Evolutionary conservation across 2,888 invertebrate species (phyloP), one percentile per base, ranked within the genome.

Genomic region (Operophtera brumata): DNA sequence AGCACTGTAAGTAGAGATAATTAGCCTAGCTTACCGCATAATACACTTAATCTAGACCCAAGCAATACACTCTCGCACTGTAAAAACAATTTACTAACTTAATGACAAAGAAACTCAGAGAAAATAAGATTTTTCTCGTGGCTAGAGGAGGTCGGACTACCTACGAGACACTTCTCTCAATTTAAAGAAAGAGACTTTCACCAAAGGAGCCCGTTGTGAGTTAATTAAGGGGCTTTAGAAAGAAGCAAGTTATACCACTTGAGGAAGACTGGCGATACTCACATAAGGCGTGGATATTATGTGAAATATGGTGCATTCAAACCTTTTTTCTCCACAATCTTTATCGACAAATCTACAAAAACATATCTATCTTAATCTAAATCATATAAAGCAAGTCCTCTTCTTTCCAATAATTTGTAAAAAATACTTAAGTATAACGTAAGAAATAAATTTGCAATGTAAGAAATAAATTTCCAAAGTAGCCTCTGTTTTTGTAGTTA

Each of bases 81-180:
- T 79, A 78, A 82, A 82, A 83, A 81, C 80, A 82, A 84, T 84
- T 85, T 80, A 72, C 75, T 72, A 71, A 59, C 69, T 72, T 80
- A 83, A 82, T 78, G 77, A 82, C 80, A 78, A 80, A 77, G 70
- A 73, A 78, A 77, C 76, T 72, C 63, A 52, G 62, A 64, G 71
- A 70, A 77, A 80, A 76, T 71, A 73, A 62, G 71, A 69, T 73
- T 74, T 78, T 75, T 75, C 71, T 71, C 60, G 66, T 63, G 62
- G 54, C 67, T 56, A 59, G 65, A 64, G 43, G 64, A 65, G 61
- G 66, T 65, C 54, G 61, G 57, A 64, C 59, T 62, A 54, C 59
- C 48, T 59, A 42, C 47, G 35, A 52, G 59, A 62, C 65, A 63
- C 59, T 64, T 62, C 46, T 47, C 49, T 59, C 61, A 52, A 62